Conservation (phyloP, 1,140 invertebrate species). For the Drosophila suzukii region DNA sequence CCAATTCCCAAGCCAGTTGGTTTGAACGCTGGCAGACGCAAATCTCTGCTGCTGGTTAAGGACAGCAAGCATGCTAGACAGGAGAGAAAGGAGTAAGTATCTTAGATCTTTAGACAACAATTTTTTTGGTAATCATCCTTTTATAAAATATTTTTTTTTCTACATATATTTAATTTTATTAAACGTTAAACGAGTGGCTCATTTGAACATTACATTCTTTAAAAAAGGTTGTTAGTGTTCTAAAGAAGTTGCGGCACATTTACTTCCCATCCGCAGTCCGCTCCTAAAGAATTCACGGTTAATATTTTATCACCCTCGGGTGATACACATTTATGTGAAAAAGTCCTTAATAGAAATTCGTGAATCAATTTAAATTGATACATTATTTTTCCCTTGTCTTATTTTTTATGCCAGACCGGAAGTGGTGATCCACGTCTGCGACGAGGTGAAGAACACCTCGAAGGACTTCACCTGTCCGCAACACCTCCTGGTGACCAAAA, state of each 20-base stretch:
- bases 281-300: no score
- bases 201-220: no score
- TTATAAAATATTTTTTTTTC: no score
- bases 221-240: no score
- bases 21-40: constrained; percentile 37
- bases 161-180: no score
- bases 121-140: no score
- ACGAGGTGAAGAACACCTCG: constrained; percentile 93
- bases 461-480: constrained; percentile 95
- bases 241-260: no score
- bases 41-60: constrained; percentile 62
- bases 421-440: constrained; percentile 94
- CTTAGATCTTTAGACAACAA: neutral
- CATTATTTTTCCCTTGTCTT: neutral
- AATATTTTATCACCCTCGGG: no score
- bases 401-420: constrained; percentile 86
- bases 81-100: constrained; percentile 67
- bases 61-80: constrained; percentile 68
- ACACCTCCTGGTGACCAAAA: constrained; percentile 93
- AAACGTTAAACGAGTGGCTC: no score
- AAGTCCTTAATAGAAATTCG: no score
- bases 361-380: neutral
- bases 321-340: no score
- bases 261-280: no score
- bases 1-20: constrained; percentile 16